These are phyloP conservation scores for Eristalis tenax DNA, from an alignment of 2,888 invertebrate species.

Conservation along the genomic window DNA sequence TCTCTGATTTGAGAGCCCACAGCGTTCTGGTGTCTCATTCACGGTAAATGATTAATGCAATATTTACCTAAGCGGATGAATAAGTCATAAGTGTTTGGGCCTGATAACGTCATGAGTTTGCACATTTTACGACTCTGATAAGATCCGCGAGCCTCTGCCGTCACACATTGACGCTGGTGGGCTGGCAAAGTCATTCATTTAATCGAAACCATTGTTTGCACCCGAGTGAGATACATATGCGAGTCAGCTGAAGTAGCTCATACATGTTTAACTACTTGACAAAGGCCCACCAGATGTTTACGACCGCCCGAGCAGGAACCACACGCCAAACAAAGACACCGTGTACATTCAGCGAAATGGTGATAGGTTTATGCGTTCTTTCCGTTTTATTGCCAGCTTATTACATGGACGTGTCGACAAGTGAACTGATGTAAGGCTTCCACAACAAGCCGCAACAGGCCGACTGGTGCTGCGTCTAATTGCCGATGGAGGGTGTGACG, in stretches of 20 bases:
- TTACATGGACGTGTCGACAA: slow-evolving; percentile 4
- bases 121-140: slow-evolving; percentile 12
- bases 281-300: slow-evolving; percentile 26
- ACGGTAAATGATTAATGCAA: slow-evolving; percentile 14
- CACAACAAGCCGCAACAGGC: not conserved
- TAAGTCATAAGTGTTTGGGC: not conserved
- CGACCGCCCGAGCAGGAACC: slow-evolving; percentile 4
- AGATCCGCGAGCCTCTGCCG: slow-evolving; percentile 3
- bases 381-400: slow-evolving; percentile 1
- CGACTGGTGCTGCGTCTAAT: not conserved
- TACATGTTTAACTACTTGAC: slow-evolving; percentile 12
- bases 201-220: slow-evolving; percentile 28
- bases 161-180: not conserved
- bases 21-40: not conserved
- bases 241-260: slow-evolving; percentile 15
- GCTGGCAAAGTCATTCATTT: slow-evolving; percentile 13
- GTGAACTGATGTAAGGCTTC: not conserved
- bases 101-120: not conserved
- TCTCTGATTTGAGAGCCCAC: too few species aligned
- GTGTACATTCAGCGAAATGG: slow-evolving; percentile 26
- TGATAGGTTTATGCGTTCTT: slow-evolving; percentile 10
- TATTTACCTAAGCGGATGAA: slow-evolving; percentile 4
- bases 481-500: not conserved
- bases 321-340: not conserved
- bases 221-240: not conserved